A percentile compares a stretch with the other conserved stretches of the same genome.
Conservation (phyloP, 2,888 invertebrate species). For the Pogonocherus hispidulus region DNA sequence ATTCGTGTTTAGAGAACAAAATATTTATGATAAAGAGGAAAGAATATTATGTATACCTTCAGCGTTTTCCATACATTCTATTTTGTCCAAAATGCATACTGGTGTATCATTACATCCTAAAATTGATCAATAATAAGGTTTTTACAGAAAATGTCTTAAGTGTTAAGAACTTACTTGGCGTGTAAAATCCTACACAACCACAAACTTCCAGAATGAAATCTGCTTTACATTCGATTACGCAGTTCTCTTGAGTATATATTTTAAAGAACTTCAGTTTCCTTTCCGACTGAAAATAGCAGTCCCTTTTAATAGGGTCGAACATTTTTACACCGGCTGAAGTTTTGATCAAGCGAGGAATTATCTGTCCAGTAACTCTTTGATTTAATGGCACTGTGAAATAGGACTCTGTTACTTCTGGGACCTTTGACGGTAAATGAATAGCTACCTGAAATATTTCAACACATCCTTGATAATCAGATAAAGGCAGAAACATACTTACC, state of each 20-base stretch:
- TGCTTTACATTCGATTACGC: constrained; percentile 78
- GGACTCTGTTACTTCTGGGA: constrained; percentile 77
- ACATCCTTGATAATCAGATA: neutral
- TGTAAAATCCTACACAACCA: constrained; percentile 72
- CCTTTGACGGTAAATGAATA: constrained; percentile 78
- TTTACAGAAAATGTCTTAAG: no score
- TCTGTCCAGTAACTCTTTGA: constrained; percentile 77
- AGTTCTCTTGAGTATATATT: constrained; percentile 79
- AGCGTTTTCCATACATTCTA: constrained; percentile 37
- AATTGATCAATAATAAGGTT: constrained; percentile 12
- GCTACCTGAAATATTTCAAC: constrained; percentile 69
- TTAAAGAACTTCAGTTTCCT: constrained; percentile 75
- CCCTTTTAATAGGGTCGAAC: constrained; percentile 75
- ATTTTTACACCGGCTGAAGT: constrained; percentile 76
- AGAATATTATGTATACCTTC: no score
- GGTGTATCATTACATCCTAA: constrained; percentile 34
- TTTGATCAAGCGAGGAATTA: constrained; percentile 80
- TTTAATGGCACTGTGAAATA: constrained; percentile 78
- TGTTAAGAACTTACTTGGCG: constrained; percentile 70
- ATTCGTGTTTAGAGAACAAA: no score
- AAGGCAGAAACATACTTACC: no score
- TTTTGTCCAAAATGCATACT: constrained; percentile 39
- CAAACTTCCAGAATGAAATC: constrained; percentile 73
- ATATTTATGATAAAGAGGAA: no score
- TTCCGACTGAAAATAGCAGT: constrained; percentile 78